Percentiles rank a stretch among this genome's conserved stretches.
These are phyloP conservation scores for Herpetotheres cachinnans DNA, from an alignment of 2,113 vertebrate genomes.

Conservation along the genomic window DNA sequence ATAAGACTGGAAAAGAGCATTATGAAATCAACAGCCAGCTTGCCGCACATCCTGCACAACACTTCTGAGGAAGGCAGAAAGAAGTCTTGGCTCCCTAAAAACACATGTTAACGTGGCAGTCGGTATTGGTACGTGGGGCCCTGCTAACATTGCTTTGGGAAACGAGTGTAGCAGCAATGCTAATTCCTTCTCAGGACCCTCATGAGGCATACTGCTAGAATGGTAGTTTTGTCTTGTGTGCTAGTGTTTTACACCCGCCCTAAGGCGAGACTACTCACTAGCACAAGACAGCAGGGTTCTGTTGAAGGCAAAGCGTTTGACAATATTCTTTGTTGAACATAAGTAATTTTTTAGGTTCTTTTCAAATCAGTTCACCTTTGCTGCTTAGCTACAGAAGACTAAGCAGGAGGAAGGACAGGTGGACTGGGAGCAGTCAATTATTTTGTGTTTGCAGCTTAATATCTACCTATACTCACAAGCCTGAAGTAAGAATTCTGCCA, in stretches of 20 bases:
- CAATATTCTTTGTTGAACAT: not conserved
- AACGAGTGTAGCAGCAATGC: not conserved
- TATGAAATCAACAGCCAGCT: not conserved
- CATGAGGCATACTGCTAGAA: not conserved
- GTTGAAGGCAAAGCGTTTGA: not conserved
- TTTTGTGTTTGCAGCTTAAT: not conserved
- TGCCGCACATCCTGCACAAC: not conserved
- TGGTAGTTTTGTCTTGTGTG: not conserved
- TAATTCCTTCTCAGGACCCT: not conserved
- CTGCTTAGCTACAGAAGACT: not conserved
- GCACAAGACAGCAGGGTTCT: not conserved
- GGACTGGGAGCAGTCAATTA: not conserved
- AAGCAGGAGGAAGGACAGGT: not conserved
- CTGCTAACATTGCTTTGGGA: not conserved
- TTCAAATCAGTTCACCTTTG: not conserved
- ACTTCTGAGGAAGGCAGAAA: not conserved
- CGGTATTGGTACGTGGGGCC: rapidly evolving
- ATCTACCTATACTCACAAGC: not conserved
- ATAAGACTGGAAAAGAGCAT: not conserved
- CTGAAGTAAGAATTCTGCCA: not conserved
- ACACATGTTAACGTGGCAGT: not conserved
- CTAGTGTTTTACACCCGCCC: not conserved
- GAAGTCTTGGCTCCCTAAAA: not conserved
- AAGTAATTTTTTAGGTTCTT: not conserved
- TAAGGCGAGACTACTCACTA: too few relatives aligned